These are phyloP conservation scores for Hetaerina americana DNA, from an alignment of 1,140 invertebrate genomes.

Conservation along the genomic window DNA sequence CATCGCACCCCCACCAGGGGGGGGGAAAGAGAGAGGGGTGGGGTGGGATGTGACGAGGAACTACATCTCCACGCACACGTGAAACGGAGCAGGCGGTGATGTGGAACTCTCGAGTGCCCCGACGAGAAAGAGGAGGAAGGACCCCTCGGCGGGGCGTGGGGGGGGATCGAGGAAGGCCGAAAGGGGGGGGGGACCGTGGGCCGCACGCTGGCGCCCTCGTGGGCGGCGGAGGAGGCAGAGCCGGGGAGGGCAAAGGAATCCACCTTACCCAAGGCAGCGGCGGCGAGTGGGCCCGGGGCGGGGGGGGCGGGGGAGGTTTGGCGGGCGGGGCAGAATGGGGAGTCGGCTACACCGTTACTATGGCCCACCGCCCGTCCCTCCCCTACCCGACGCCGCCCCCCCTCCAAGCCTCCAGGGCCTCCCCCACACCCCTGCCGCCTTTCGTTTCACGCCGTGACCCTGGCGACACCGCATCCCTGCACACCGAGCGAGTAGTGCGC, in stretches of 20 bases:
- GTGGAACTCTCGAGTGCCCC: no score
- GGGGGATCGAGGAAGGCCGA: no score
- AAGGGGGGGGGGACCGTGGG: no score
- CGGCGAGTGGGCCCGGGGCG: background rate
- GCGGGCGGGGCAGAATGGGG: background rate
- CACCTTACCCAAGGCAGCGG: background rate
- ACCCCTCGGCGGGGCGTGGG: no score
- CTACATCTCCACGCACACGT: no score
- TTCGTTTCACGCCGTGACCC: background rate
- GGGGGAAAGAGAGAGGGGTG: no score
- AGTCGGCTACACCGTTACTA: slow-evolving; percentile 5
- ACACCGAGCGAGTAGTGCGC: background rate
- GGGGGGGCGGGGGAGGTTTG: background rate
- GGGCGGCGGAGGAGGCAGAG: no score
- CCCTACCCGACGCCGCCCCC: background rate
- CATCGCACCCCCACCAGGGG: no score
- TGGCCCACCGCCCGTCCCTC: background rate
- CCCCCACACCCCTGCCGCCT: slow-evolving; percentile 11
- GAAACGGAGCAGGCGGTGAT: no score
- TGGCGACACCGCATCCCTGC: background rate
- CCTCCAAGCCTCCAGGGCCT: background rate
- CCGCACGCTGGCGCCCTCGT: no score
- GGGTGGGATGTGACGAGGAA: no score
- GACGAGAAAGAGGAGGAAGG: no score
- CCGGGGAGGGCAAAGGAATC: slow-evolving; percentile 22